Conservation (phyloP, 2,888 invertebrate species). For the Heliconius charithonia region DNA sequence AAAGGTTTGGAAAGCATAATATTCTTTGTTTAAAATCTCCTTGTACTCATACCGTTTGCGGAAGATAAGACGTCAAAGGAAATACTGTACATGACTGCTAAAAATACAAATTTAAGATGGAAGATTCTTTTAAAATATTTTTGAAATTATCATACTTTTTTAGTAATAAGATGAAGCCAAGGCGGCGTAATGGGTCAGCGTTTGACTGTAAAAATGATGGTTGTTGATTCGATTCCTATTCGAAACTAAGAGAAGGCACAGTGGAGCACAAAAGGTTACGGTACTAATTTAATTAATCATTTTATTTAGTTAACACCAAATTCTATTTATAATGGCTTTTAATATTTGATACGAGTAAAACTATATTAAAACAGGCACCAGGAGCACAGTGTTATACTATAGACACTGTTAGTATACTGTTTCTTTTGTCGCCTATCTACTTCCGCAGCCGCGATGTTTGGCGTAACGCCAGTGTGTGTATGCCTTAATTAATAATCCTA, state of each 20-base stretch:
- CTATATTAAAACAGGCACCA: neutral
- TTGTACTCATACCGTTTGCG: conserved; percentile 17
- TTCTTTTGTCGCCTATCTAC: conserved; percentile 69
- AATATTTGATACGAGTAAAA: neutral
- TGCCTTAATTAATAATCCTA: neutral
- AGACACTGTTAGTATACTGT: conserved; percentile 49
- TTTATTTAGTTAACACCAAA: too few relatives aligned
- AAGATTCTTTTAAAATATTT: neutral
- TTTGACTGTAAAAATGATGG: neutral
- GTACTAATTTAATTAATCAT: too few relatives aligned
- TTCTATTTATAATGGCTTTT: neutral
- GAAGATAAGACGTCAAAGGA: conserved; percentile 27
- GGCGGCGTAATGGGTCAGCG: neutral
- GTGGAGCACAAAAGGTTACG: neutral
- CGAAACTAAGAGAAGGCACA: neutral
- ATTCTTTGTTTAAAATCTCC: conserved; percentile 18
- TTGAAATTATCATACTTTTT: conserved; percentile 8
- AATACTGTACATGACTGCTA: conserved; percentile 23
- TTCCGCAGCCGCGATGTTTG: conserved; percentile 62
- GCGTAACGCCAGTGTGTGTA: conserved; percentile 57
- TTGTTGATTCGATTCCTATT: neutral
- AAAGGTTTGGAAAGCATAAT: conserved; percentile 16
- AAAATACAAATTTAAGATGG: conserved; percentile 20
- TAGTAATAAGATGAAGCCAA: neutral
- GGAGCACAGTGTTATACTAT: too few relatives aligned